Evolutionary conservation across 2,888 invertebrate species (phyloP), one percentile per base, ranked within the genome.

Genomic region (Ariolimax columbianus): DNA sequence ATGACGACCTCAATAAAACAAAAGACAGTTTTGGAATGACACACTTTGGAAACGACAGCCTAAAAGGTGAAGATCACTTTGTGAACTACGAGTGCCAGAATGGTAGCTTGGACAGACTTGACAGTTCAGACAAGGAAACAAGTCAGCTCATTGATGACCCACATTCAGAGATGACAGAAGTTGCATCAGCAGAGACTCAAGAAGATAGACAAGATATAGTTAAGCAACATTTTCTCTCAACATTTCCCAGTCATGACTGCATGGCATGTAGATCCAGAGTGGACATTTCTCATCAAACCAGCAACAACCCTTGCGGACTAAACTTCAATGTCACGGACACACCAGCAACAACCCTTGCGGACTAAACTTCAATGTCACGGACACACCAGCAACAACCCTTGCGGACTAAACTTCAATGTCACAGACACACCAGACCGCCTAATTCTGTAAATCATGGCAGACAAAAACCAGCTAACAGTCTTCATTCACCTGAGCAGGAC

Each of bases 111-210:
- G 30, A 47, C 33, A 47, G 40, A n/a, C 1, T 43, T 40, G 36
- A 66, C 14, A 33, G 33, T 40, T 66, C 33, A 40, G 79, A 68
- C 43, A 79, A 78, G 63, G 78, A 78, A 17, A 40, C 40, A 26
- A 17, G 30, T 30, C 63, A 6, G 17, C 23, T 68, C 47, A 19
- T 23, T 23, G 68, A 79, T 55, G 26, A 30, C 33, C 19, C 68
- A 66, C n/a, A 47, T 68, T 19, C 11, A 26, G 47, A 47, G 47
- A 2, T 23, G n/a, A 11, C 43, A 14, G 66, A 36, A 17, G 23
- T 19, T 43, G n/a, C 30, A n/a, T 7, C 66, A 66, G 19, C 33
- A 30, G 6, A 23, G 26, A n/a, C 30, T 19, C 14, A 43, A 33
- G 66, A 30, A 43, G 23, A 9, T 14, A 68, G 38, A 30, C 14